These are phyloP conservation scores for Setophaga coronata DNA, from an alignment of 2,113 vertebrate species.

Conservation along the genomic window DNA sequence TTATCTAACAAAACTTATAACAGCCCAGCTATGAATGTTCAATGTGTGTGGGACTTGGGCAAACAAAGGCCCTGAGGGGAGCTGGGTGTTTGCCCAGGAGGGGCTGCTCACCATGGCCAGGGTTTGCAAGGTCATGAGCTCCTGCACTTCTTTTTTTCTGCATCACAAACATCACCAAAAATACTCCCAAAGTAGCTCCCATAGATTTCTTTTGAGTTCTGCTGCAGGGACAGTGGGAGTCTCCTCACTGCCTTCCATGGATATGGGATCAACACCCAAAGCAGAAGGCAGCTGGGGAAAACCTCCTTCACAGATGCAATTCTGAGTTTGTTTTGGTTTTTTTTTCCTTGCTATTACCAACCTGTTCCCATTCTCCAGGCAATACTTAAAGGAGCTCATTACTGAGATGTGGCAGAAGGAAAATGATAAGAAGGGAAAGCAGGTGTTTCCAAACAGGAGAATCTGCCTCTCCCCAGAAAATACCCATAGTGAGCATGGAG, in stretches of 20 bases:
- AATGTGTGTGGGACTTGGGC: background rate
- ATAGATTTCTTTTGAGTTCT: background rate
- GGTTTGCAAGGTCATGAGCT: background rate
- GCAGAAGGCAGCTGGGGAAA: background rate
- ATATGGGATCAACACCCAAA: background rate
- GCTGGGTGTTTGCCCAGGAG: background rate
- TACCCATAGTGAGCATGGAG: rapidly evolving
- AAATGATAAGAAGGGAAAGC: background rate
- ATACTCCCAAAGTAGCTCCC: background rate
- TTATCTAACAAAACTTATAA: background rate
- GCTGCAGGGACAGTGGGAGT: background rate
- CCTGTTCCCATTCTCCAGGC: background rate
- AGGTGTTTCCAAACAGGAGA: background rate
- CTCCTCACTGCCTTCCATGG: background rate
- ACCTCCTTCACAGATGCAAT: background rate
- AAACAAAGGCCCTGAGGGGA: background rate
- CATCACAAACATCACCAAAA: background rate
- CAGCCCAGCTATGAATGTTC: background rate
- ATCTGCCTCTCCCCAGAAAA: background rate
- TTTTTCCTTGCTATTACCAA: background rate
- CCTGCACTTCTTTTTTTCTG: background rate
- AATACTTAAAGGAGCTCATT: background rate
- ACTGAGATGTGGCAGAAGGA: background rate
- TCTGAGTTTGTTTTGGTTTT: background rate
- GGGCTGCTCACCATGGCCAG: background rate